phyloP scores from a whole-genome alignment of 2,113 vertebrate genomes.

The Xyrauchen texanus region DNA sequence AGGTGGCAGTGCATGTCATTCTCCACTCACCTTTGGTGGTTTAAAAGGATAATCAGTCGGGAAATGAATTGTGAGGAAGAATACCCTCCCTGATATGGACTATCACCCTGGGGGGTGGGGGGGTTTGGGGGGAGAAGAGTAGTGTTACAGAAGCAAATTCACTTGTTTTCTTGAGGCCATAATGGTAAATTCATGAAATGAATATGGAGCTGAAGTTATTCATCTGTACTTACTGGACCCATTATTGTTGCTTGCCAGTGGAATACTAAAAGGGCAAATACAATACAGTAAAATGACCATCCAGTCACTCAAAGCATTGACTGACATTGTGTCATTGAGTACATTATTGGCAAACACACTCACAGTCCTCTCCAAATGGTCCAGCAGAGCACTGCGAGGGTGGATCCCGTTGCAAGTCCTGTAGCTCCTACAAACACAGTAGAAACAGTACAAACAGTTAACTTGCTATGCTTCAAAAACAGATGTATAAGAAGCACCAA shows the following conservation, averaged over 20 bases:
- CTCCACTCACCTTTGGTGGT: slow-evolving; percentile 82
- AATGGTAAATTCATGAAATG: neutral
- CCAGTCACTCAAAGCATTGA: neutral
- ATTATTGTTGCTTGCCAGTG: slow-evolving; percentile 58
- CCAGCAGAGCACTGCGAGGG: slow-evolving; percentile 55
- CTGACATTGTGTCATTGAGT: neutral
- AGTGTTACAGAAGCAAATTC: neutral
- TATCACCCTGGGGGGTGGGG: too few relatives aligned
- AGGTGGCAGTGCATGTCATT: too few relatives aligned
- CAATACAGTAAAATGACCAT: neutral
- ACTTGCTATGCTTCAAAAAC: too few relatives aligned
- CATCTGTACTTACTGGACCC: slow-evolving; percentile 44
- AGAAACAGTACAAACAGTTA: too few relatives aligned
- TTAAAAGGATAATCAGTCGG: slow-evolving; percentile 97
- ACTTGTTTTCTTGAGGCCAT: neutral
- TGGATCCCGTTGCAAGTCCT: slow-evolving; percentile 55
- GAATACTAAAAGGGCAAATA: slow-evolving; percentile 41
- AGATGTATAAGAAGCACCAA: too few relatives aligned
- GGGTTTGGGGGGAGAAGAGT: too few relatives aligned
- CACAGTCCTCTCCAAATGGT: slow-evolving; percentile 53
- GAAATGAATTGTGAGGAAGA: slow-evolving; percentile 94
- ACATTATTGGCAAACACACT: neutral
- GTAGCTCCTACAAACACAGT: slow-evolving; percentile 47
- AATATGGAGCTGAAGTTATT: neutral
- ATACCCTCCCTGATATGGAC: slow-evolving; percentile 93